Base-by-base conservation (phyloP, 1,140 invertebrate genomes). In the Drosophila dunni region DNA sequence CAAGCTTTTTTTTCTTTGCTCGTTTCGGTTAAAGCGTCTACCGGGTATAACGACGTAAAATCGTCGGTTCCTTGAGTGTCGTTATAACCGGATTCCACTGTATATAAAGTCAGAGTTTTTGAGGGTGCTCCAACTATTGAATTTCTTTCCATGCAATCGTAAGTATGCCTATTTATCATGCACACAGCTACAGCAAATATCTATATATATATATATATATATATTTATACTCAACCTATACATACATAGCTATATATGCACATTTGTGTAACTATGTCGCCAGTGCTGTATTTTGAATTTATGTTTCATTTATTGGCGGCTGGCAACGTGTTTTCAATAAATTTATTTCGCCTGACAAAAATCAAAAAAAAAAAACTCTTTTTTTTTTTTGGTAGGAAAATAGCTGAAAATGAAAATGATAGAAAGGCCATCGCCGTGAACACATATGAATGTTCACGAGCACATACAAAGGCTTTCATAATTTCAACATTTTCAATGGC, bases 271-370 rank as follows among this genome's bases (percentile, higher is more conserved):
- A 40, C 1, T 58, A 34, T 58, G 62, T 57, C 36, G 24, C 60
- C 51, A 65, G 54, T 58, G 75, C 50, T 58, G 33, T 29, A 70
- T 84, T 69, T 53, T 48, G 56, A 78, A 85, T 88, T 82, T 85
- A 85, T 88, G 82, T 82, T 85, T 82, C 83, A 88, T 88, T 88
- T 88, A 86, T 75, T 75, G 72, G 72, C 72, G 72, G 46, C 72
- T 71, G 67, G 72, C 72, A 70, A 58, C 79, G 70, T 82, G 67
- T 79, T 83, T 83, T 74, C 79, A 88, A 86, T 88, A 86, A 88
- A 88, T 88, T 86, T 45, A 36, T 53, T 20, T 54, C 44, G 64
- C 44, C 63, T 34, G 63, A 53, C 62, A 44, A 48, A 62, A 54
- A 78, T 61, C 10, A 70, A 73, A 17, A 53, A 54, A n/a, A 48